Evolutionary conservation across 2,888 invertebrate species (phyloP).

Genomic region (Aspidiotus destructor): DNA sequence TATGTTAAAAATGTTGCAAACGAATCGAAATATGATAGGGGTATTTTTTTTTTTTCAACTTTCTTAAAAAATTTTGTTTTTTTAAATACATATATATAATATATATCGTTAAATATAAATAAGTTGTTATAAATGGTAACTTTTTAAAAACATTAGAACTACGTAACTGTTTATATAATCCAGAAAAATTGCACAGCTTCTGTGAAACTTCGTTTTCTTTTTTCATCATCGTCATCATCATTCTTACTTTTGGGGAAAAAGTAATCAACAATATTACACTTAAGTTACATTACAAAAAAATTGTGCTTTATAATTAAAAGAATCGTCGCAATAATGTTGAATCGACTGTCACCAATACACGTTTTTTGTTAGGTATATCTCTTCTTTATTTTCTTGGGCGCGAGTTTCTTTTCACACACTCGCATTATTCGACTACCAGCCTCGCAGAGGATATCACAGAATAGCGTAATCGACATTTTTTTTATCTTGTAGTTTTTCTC

Average conservation of each 20-base stretch:
- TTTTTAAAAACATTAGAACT: slow-evolving; percentile 25
- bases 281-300: slow-evolving; percentile 1
- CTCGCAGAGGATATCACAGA: too few relatives aligned
- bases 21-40: slow-evolving; percentile 6
- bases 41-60: slow-evolving; percentile 1
- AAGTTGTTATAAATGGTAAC: slow-evolving; percentile 31
- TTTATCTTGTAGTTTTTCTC: too few relatives aligned
- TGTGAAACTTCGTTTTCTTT: background rate
- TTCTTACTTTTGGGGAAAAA: background rate
- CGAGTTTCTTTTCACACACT: too few relatives aligned
- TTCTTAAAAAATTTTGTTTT: background rate
- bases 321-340: slow-evolving; percentile 11
- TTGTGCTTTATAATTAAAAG: slow-evolving; percentile 5
- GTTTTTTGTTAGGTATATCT: background rate
- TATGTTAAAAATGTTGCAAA: background rate
- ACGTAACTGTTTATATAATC: slow-evolving; percentile 21
- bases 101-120: slow-evolving; percentile 15
- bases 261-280: background rate
- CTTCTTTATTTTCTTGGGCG: background rate
- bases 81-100: background rate
- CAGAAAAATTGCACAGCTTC: slow-evolving; percentile 7
- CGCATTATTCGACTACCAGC: too few relatives aligned
- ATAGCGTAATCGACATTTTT: too few relatives aligned
- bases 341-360: background rate
- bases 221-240: background rate